phyloP scores from a whole-genome alignment of 2,888 invertebrate species.

The Drosophila pseudotalamancana region DNA sequence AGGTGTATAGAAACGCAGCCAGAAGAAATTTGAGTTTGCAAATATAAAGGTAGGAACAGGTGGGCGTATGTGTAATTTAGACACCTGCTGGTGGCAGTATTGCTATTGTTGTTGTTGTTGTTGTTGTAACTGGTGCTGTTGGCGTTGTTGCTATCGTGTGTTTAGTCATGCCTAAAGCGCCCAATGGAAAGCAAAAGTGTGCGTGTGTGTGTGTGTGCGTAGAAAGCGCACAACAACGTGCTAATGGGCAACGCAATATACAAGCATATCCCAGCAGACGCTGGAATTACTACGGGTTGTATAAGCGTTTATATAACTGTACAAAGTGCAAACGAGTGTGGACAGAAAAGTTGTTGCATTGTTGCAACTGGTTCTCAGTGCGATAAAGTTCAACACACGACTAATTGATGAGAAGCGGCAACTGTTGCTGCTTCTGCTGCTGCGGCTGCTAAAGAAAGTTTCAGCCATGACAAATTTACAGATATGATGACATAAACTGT shows the following conservation, averaged over 20 bases:
- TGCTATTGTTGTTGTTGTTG: constrained; percentile 3
- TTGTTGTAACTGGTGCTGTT: constrained; percentile 1
- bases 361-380: constrained; percentile 57
- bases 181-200: constrained; percentile 61
- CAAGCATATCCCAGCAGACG: constrained; percentile 13
- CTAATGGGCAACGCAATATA: constrained; percentile 20
- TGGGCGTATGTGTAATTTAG: constrained; percentile 65
- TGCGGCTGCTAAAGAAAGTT: constrained; percentile 59
- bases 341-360: constrained; percentile 19
- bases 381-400: constrained; percentile 61
- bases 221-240: constrained; percentile 61
- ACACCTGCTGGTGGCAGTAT: constrained; percentile 14
- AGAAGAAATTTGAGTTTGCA: constrained; percentile 17
- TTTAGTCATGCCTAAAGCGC: constrained; percentile 63
- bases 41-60: constrained; percentile 11
- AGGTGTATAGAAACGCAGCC: constrained; percentile 19
- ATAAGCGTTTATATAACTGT: constrained; percentile 58
- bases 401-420: constrained; percentile 57
- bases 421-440: neutral
- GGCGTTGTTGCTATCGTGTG: constrained; percentile 32
- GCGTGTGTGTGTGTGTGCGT: constrained; percentile 20
- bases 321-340: constrained; percentile 32
- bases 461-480: constrained; percentile 60
- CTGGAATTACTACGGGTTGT: constrained; percentile 20
- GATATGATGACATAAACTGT: constrained; percentile 75